A percentile compares a stretch with the other conserved stretches of the same genome.
These are phyloP conservation scores for Alauda arvensis DNA, from an alignment of 2,797 vertebrate genomes.

Conservation along the genomic window DNA sequence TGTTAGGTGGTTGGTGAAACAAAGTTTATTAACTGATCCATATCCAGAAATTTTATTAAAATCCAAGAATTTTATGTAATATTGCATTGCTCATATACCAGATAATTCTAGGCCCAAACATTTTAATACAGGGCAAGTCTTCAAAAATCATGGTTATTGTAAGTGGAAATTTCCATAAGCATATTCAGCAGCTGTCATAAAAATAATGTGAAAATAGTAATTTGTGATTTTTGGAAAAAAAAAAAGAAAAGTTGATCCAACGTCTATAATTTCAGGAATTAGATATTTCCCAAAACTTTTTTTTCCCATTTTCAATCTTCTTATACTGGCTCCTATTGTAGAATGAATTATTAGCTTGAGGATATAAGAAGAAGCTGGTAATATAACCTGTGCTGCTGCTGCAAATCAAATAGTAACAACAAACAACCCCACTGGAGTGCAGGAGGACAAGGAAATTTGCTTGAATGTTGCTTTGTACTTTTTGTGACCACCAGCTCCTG, in stretches of 20 bases:
- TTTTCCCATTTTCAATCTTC: background rate
- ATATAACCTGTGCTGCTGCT: background rate
- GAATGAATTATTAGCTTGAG: background rate
- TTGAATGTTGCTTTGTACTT: constrained; percentile 4
- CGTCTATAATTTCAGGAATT: background rate
- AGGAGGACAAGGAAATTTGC: background rate
- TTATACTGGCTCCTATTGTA: background rate
- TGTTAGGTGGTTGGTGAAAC: constrained; percentile 31
- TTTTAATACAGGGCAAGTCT: background rate
- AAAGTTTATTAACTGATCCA: constrained; percentile 55
- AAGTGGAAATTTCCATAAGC: background rate
- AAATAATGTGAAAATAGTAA: background rate
- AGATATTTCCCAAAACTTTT: background rate
- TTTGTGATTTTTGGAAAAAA: background rate
- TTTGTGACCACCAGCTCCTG: background rate
- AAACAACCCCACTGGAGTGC: background rate
- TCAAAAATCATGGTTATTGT: background rate
- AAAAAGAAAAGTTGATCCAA: background rate
- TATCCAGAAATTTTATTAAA: constrained; percentile 58
- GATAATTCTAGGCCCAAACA: background rate
- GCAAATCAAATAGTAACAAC: background rate
- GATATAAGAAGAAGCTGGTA: background rate
- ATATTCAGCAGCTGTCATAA: background rate
- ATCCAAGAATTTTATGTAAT: background rate
- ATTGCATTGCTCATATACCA: background rate